phyloP scores from a whole-genome alignment of 1,140 invertebrate genomes.

The Fragariocoptes setiger region DNA sequence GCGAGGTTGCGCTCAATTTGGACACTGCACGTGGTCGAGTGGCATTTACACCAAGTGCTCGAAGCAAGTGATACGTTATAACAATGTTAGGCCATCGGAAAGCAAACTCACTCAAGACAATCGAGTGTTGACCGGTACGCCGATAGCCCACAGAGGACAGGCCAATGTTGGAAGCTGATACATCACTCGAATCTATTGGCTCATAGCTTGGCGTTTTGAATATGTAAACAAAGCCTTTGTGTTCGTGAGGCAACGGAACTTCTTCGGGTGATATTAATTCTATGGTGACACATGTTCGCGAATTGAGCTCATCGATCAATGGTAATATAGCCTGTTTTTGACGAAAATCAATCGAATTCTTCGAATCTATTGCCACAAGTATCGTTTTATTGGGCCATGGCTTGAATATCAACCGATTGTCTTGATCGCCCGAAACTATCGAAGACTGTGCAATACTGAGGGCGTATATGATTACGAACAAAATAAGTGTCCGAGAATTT shows the following conservation, averaged over 20 bases:
- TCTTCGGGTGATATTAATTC: too few relatives aligned
- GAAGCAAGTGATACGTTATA: background rate
- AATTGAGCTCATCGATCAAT: too few relatives aligned
- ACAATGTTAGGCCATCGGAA: background rate
- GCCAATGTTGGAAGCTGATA: background rate
- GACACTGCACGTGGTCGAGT: background rate
- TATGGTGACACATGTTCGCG: too few relatives aligned
- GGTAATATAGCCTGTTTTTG: background rate
- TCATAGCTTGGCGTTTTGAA: background rate
- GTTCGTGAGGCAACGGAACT: too few relatives aligned
- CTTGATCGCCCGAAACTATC: too few relatives aligned
- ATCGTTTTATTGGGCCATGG: background rate
- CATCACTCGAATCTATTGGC: too few relatives aligned
- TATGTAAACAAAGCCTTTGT: background rate
- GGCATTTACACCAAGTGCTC: background rate
- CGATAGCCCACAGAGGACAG: background rate
- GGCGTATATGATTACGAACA: too few relatives aligned
- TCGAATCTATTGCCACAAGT: background rate
- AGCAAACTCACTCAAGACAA: background rate
- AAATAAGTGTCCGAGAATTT: too few relatives aligned
- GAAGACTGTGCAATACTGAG: too few relatives aligned
- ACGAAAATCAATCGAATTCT: background rate
- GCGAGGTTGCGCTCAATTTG: background rate
- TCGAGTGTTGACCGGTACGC: background rate
- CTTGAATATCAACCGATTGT: too few relatives aligned